Base-by-base conservation (phyloP, 1,140 invertebrate species). In the Oedothorax gibbosus region DNA sequence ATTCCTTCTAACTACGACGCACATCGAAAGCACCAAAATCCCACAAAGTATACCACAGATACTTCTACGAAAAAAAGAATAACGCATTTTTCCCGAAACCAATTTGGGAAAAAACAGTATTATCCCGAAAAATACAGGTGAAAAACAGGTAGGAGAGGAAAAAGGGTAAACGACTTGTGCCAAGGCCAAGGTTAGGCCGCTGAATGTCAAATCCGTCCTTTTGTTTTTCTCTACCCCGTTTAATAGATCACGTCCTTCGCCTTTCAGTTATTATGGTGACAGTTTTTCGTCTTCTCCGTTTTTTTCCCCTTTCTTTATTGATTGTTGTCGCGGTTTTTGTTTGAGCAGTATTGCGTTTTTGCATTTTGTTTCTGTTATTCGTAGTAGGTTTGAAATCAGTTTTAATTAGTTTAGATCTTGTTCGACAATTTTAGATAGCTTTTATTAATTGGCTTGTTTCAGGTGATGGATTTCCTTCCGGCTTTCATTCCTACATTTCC, bases 181-280 rank as follows among this genome's bases (percentile, higher is more conserved):
- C 72, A 75, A 75, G 72, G 72, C 72, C 72, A 75, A 75, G 72
- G 72, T 75, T 75, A 75, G 53, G 21, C 72, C 69, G 56, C 20
- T 57, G 18, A 75, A 60, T 75, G 54, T 57, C 54, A 21, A n/a
- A 57, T 21, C n/a, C 72, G 18, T 57, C 72, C 72, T 68, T 68
- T 60, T 75, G 54, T 57, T 57, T 75, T 75, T 56, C 18, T 51
- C 60, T 75, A 35, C 21, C 21, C 35, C 20, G 14, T 60, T 60
- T 75, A 75, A 75, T 75, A 75, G 72, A 75, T 75, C 72, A 75
- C 72, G 56, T 51, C 56, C 72, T 75, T 60, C 72, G 72, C 72
- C 56, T 57, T 56, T n/a, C 54, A 1, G 21, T 51, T 20, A 75
- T 56, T 21, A 54, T 35, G 72, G 54, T 56, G 72, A 75, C 72